phyloP scores from a whole-genome alignment of 2,888 invertebrate species.

The Nephrotoma flavescens region DNA sequence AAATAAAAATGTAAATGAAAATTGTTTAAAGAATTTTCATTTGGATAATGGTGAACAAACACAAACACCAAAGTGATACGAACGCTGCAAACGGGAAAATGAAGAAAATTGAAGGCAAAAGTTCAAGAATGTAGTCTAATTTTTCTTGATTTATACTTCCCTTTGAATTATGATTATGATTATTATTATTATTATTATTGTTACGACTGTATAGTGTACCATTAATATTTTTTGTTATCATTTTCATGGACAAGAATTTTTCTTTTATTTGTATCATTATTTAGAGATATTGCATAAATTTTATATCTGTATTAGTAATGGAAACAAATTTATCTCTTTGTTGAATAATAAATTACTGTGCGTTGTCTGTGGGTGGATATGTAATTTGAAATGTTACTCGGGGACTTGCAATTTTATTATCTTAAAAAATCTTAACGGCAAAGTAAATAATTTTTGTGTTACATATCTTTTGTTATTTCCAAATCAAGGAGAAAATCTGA shows the following conservation, averaged over 20 bases:
- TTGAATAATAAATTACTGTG: no score
- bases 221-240: neutral
- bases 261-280: neutral
- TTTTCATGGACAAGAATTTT: neutral
- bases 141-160: neutral
- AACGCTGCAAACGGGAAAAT: neutral
- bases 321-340: neutral
- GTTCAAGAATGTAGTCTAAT: neutral
- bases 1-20: neutral
- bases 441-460: no score
- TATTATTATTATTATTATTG: neutral
- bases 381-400: no score
- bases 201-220: neutral
- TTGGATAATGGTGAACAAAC: neutral
- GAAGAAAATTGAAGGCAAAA: neutral
- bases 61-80: neutral
- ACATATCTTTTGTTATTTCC: no score
- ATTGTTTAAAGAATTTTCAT: neutral
- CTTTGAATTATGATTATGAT: neutral
- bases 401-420: no score
- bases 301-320: neutral
- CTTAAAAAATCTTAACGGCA: no score
- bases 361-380: no score
- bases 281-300: neutral
- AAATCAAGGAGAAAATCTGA: no score